Conservation (phyloP, 1,140 invertebrate species). For the Drosophila leontia region DNA sequence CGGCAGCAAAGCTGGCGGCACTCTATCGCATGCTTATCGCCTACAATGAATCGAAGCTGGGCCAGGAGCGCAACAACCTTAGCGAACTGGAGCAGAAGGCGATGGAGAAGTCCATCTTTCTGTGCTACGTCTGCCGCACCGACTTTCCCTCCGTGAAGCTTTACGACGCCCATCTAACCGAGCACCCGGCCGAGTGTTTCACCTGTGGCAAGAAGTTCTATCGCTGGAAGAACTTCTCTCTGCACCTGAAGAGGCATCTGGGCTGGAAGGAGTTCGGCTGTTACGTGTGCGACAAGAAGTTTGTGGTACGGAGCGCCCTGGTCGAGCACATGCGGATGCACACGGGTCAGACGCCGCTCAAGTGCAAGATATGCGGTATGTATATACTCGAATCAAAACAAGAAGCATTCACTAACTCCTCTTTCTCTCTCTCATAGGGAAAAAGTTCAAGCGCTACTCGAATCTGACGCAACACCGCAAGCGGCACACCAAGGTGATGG, state of each 20-base stretch:
- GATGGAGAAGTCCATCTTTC: slow-evolving; percentile 81
- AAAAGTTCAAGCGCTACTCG: slow-evolving; percentile 93
- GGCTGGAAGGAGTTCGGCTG: slow-evolving; percentile 89
- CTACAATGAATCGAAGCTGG: slow-evolving; percentile 79
- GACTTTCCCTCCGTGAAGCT: slow-evolving; percentile 84
- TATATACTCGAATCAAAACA: neutral
- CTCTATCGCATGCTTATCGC: slow-evolving; percentile 79
- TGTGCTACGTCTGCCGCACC: slow-evolving; percentile 87
- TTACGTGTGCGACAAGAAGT: slow-evolving; percentile 92
- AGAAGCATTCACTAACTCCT: neutral
- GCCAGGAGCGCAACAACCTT: slow-evolving; percentile 74
- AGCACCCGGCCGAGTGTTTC: slow-evolving; percentile 92
- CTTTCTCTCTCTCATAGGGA: slow-evolving; percentile 65
- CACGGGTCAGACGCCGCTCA: slow-evolving; percentile 92
- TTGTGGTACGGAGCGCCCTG: slow-evolving; percentile 91
- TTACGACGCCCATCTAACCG: slow-evolving; percentile 90
- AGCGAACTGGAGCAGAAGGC: slow-evolving; percentile 76
- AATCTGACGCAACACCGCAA: slow-evolving; percentile 94
- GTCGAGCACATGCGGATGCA: slow-evolving; percentile 93
- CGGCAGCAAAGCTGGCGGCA: slow-evolving; percentile 73
- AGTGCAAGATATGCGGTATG: slow-evolving; percentile 91
- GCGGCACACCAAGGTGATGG: slow-evolving; percentile 88
- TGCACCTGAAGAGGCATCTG: slow-evolving; percentile 92
- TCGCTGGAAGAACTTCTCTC: slow-evolving; percentile 89
- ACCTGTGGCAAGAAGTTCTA: slow-evolving; percentile 92